Conservation (phyloP, 2,113 vertebrate genomes). For the Centropristis striata region DNA sequence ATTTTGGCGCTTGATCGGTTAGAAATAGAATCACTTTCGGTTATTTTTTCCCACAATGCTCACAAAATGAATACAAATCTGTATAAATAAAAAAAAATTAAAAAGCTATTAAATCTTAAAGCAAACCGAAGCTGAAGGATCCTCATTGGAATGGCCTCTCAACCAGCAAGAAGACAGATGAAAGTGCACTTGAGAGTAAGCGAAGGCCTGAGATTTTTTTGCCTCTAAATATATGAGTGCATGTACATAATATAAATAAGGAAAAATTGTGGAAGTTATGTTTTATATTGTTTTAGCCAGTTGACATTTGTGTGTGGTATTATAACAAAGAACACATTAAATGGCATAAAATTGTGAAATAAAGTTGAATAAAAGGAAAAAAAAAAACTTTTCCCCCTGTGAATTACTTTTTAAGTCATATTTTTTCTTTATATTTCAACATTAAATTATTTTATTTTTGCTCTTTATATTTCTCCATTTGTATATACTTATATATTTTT, state of each 20-base stretch:
- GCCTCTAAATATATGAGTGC: constrained; percentile 73
- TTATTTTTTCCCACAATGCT: constrained; percentile 12
- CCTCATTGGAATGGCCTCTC: constrained; percentile 67
- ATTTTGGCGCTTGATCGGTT: neutral
- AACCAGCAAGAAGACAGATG: constrained; percentile 36
- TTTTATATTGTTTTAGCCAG: constrained; percentile 86
- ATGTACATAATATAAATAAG: constrained; percentile 87
- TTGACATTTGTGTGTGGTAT: constrained; percentile 82
- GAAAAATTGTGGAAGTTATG: constrained; percentile 79
- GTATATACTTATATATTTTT: too few relatives aligned
- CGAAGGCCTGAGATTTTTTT: constrained; percentile 60
- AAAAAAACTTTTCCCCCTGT: neutral
- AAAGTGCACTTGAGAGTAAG: constrained; percentile 69
- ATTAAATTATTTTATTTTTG: too few relatives aligned
- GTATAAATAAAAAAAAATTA: constrained; percentile 6
- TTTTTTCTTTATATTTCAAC: too few relatives aligned
- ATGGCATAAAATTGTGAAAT: constrained; percentile 82
- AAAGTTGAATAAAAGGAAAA: constrained; percentile 70
- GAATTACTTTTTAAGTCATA: neutral
- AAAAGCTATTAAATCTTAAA: constrained; percentile 12
- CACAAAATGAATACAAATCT: neutral
- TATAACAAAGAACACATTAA: constrained; percentile 75
- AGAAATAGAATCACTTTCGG: neutral
- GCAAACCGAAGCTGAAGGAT: constrained; percentile 42
- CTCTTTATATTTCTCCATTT: too few relatives aligned